phyloP scores from a whole-genome alignment of 2,113 vertebrate genomes.

The Noturus placidus region DNA sequence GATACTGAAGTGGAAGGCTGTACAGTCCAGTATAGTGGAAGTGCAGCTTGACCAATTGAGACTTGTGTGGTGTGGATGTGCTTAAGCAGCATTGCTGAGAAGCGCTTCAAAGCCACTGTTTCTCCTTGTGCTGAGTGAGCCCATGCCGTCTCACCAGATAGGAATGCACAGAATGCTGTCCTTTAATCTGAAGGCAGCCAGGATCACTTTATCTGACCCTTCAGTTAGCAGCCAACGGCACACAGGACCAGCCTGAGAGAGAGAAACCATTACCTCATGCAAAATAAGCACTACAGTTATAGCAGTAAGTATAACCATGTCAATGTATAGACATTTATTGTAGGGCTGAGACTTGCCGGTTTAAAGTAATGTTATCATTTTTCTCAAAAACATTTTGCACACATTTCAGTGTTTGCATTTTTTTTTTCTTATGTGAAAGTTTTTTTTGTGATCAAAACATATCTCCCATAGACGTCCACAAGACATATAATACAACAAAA shows the following conservation, averaged over 20 bases:
- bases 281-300: background rate
- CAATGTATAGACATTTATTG: background rate
- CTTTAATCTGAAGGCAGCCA: slow-evolving; percentile 86
- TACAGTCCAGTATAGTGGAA: slow-evolving; percentile 31
- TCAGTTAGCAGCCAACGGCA: slow-evolving; percentile 37
- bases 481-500: background rate
- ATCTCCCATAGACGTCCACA: background rate
- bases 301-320: background rate
- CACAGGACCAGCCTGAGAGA: slow-evolving; percentile 26
- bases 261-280: slow-evolving; percentile 54
- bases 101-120: slow-evolving; percentile 28
- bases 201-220: slow-evolving; percentile 79
- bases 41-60: background rate
- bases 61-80: slow-evolving; percentile 24
- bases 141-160: slow-evolving; percentile 75
- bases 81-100: slow-evolving; percentile 19
- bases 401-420: background rate
- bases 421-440: background rate
- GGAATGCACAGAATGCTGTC: slow-evolving; percentile 93
- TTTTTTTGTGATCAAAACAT: background rate
- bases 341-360: background rate
- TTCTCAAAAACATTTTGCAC: background rate
- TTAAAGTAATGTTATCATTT: background rate
- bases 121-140: slow-evolving; percentile 40
- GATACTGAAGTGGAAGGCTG: slow-evolving; percentile 46